Evolutionary conservation across 2,888 invertebrate species (phyloP).

Genomic region (Ennomos fuscantarius): DNA sequence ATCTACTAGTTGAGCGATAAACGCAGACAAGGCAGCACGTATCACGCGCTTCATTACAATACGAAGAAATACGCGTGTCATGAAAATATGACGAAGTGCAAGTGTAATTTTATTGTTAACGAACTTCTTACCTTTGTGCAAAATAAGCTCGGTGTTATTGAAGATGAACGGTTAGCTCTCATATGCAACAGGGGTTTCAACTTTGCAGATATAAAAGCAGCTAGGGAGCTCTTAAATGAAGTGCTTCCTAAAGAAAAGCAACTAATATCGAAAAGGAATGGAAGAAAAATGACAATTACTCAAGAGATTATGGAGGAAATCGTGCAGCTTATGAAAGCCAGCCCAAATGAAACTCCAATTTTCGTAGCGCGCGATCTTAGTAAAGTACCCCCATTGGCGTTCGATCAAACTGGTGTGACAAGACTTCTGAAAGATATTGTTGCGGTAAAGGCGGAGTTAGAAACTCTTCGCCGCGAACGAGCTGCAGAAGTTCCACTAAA

Average conservation of each 20-base stretch:
- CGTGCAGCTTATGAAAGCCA: constrained; percentile 8
- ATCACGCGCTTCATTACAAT: constrained; percentile 2
- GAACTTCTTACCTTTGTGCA: constrained; percentile 29
- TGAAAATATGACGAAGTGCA: constrained; percentile 21
- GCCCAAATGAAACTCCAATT: constrained; percentile 6
- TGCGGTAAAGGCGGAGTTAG: constrained; percentile 21
- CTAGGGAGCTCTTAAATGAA: constrained; percentile 8
- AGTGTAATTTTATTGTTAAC: constrained; percentile 24
- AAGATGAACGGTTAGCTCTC: constrained; percentile 24
- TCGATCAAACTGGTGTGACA: constrained; percentile 28
- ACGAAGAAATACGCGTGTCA: constrained; percentile 1
- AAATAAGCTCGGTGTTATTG: constrained; percentile 24
- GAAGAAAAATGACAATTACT: constrained; percentile 17
- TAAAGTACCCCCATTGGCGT: constrained; percentile 23
- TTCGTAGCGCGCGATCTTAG: constrained; percentile 28
- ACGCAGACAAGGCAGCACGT: constrained; percentile 13
- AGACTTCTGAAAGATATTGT: constrained; percentile 22
- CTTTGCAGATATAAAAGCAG: constrained; percentile 15
- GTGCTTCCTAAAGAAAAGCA: not conserved
- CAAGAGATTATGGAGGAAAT: constrained; percentile 20
- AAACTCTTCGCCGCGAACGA: constrained; percentile 12
- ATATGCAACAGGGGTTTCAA: constrained; percentile 23
- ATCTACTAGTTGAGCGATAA: constrained; percentile 25
- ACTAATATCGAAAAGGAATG: constrained; percentile 5
- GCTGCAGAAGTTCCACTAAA: constrained; percentile 6